Evolutionary conservation across 2,797 vertebrate species (phyloP).

Genomic region (Hypotaenidia philippensis): DNA sequence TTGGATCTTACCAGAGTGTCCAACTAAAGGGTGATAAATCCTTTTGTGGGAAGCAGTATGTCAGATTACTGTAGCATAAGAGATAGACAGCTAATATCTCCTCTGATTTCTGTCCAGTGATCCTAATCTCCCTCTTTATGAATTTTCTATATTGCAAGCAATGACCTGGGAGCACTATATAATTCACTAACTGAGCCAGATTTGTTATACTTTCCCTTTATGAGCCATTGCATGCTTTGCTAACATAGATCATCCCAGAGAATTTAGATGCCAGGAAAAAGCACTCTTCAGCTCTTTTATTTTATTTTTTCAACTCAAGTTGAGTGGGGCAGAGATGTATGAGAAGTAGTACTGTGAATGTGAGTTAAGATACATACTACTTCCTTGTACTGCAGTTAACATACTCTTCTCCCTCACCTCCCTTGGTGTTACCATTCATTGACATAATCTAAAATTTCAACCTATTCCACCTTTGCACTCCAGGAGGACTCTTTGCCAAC

Average conservation of each 20-base stretch:
- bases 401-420: neutral
- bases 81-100: neutral
- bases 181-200: neutral
- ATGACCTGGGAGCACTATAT: neutral
- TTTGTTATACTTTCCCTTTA: conserved; percentile 7
- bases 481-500: neutral
- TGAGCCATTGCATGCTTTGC: neutral
- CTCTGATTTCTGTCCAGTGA: neutral
- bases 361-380: neutral
- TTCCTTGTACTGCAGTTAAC: neutral
- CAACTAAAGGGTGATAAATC: neutral
- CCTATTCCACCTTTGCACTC: neutral
- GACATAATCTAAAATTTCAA: neutral
- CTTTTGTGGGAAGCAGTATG: neutral
- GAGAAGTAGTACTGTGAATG: neutral
- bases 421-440: neutral
- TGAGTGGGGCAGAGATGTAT: neutral
- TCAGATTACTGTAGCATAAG: neutral
- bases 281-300: neutral
- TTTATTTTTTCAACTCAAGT: neutral
- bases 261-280: conserved; percentile 15
- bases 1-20: neutral
- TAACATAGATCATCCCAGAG: neutral
- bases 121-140: neutral
- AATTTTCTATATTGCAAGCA: neutral